These are phyloP conservation scores for Epinephelus cyanopodus DNA, from an alignment of 2,113 vertebrate genomes.

Conservation along the genomic window DNA sequence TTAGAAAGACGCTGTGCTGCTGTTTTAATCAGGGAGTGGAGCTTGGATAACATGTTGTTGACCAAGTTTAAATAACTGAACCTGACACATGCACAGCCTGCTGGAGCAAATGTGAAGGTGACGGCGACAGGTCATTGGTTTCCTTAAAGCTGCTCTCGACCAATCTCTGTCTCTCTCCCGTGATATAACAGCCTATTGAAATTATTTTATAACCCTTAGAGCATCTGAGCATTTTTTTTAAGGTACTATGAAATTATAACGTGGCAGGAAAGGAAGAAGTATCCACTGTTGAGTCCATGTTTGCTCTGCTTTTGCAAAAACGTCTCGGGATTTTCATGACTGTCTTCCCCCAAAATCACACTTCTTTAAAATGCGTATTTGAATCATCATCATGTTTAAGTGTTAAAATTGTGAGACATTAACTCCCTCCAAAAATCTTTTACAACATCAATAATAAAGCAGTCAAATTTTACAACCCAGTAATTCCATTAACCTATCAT, in stretches of 20 bases:
- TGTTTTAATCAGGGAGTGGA: slow-evolving; percentile 7
- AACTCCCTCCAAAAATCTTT: too few species aligned
- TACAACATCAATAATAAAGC: background rate
- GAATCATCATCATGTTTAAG: background rate
- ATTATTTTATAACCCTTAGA: background rate
- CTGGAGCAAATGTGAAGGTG: slow-evolving; percentile 26
- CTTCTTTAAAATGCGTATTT: background rate
- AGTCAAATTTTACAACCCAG: background rate
- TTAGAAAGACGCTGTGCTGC: slow-evolving; percentile 6
- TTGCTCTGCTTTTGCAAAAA: background rate
- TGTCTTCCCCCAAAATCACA: background rate
- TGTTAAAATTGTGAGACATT: background rate
- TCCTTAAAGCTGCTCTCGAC: background rate
- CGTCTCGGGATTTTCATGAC: background rate
- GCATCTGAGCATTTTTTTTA: background rate
- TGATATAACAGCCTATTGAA: slow-evolving; percentile 8
- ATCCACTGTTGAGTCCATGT: background rate
- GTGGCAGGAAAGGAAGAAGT: background rate
- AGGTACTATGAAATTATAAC: background rate
- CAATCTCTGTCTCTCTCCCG: background rate
- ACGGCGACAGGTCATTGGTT: background rate
- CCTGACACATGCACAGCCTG: slow-evolving; percentile 15
- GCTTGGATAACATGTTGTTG: slow-evolving; percentile 41
- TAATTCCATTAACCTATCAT: background rate
- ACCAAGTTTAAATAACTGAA: slow-evolving; percentile 30